Conservation (phyloP, 2,888 invertebrate genomes). For the Thysanoteuthis rhombus region DNA sequence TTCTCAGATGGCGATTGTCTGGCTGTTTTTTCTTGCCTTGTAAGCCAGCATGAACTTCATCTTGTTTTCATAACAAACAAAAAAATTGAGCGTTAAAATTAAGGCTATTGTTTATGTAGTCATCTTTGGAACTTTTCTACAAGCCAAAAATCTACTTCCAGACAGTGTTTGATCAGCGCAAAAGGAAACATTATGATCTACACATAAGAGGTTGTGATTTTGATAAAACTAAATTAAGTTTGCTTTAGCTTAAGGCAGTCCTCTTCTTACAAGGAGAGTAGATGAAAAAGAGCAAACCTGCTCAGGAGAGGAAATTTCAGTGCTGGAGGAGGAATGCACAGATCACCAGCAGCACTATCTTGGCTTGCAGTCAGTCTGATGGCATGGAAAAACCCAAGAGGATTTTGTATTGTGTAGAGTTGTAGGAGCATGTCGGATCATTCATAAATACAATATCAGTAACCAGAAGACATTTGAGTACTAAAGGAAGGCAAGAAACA, state of each 20-base stretch:
- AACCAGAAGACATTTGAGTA: neutral
- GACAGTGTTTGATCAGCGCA: neutral
- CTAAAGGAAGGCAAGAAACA: neutral
- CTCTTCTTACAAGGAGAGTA: no score
- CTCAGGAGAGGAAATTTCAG: no score
- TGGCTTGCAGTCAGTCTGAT: no score
- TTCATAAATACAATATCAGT: no score
- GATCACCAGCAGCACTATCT: no score
- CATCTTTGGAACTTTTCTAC: neutral
- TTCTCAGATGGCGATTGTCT: neutral
- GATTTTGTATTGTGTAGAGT: no score
- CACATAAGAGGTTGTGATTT: neutral
- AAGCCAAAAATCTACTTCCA: slow-evolving; percentile 12
- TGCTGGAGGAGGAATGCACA: no score
- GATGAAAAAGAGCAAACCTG: no score
- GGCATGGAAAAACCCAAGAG: no score
- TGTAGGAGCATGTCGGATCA: no score
- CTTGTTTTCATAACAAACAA: neutral
- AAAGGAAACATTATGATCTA: neutral
- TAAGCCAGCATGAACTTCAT: neutral
- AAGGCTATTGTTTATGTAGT: neutral
- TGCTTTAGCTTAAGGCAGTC: no score
- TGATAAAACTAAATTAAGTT: neutral
- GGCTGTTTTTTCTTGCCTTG: neutral
- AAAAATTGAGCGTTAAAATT: neutral